These are phyloP conservation scores for Drosophila atripex DNA, from an alignment of 2,888 invertebrate genomes.

Conservation along the genomic window DNA sequence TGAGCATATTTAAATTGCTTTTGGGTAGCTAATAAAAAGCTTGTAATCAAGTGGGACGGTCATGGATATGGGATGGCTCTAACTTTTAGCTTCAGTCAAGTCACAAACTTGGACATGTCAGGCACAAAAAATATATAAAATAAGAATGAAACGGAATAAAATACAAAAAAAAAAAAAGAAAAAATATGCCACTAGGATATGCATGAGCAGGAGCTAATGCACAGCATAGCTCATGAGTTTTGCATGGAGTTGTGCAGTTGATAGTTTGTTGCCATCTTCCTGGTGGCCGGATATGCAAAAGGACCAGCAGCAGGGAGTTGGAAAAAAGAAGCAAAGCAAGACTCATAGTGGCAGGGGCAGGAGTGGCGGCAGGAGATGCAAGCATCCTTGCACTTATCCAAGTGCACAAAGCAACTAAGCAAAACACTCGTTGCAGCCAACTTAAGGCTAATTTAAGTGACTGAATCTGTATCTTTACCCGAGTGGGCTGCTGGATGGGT, in stretches of 20 bases:
- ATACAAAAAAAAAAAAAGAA: constrained; percentile 31
- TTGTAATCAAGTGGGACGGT: constrained; percentile 64
- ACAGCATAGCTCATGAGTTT: constrained; percentile 46
- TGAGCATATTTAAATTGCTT: constrained; percentile 74
- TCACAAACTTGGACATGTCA: constrained; percentile 68
- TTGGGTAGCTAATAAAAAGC: constrained; percentile 74
- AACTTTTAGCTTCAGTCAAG: constrained; percentile 60
- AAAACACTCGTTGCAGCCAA: constrained; percentile 75
- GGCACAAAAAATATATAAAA: constrained; percentile 10
- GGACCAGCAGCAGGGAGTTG: constrained; percentile 1
- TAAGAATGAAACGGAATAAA: constrained; percentile 11
- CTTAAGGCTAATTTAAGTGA: constrained; percentile 76
- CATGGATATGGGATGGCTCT: constrained; percentile 21
- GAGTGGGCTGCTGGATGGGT: constrained; percentile 3
- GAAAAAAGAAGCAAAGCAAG: constrained; percentile 2
- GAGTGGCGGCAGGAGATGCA: not conserved
- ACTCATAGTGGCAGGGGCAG: no score
- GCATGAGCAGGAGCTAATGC: constrained; percentile 63
- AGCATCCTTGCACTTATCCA: constrained; percentile 59
- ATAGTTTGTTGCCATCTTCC: constrained; percentile 24
- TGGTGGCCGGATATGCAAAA: constrained; percentile 26
- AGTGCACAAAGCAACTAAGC: constrained; percentile 74
- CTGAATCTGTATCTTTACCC: constrained; percentile 43
- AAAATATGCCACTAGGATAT: constrained; percentile 71
- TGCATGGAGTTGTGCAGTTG: constrained; percentile 47